Conservation (phyloP, 2,113 vertebrate species). For the Pelecanus crispus region DNA sequence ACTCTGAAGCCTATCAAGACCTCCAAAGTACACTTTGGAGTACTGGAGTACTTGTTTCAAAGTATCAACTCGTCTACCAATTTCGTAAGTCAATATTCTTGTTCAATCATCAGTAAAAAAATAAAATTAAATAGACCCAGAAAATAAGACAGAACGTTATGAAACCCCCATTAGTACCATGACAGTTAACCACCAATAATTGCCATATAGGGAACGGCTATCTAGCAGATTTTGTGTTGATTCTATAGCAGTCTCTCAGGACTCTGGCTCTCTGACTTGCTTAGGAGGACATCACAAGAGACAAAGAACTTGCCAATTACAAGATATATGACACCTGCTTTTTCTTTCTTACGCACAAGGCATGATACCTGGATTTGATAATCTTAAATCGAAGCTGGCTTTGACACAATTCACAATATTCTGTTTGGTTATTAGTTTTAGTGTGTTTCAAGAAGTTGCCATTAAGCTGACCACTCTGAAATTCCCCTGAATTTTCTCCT, state of each 20-base stretch:
- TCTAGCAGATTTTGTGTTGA: background rate
- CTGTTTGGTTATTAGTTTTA: background rate
- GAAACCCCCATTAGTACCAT: background rate
- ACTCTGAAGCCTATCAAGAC: background rate
- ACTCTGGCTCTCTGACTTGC: background rate
- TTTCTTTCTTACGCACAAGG: background rate
- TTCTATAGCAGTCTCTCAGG: background rate
- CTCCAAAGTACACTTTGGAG: background rate
- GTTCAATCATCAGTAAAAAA: background rate
- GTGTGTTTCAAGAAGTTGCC: background rate
- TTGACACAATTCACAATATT: background rate
- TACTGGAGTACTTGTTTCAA: background rate
- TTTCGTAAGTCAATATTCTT: background rate
- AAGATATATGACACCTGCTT: background rate
- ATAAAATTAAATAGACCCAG: rapidly evolving
- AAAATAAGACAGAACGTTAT: background rate
- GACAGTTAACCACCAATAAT: background rate
- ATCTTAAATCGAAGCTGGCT: background rate
- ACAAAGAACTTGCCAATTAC: background rate
- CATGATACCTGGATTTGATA: background rate
- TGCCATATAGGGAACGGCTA: background rate
- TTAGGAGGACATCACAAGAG: background rate
- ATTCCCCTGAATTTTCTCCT: background rate
- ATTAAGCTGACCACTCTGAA: background rate
- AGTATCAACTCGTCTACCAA: background rate